Base-by-base conservation (phyloP, 2,888 invertebrate genomes). In the Macaria notata region DNA sequence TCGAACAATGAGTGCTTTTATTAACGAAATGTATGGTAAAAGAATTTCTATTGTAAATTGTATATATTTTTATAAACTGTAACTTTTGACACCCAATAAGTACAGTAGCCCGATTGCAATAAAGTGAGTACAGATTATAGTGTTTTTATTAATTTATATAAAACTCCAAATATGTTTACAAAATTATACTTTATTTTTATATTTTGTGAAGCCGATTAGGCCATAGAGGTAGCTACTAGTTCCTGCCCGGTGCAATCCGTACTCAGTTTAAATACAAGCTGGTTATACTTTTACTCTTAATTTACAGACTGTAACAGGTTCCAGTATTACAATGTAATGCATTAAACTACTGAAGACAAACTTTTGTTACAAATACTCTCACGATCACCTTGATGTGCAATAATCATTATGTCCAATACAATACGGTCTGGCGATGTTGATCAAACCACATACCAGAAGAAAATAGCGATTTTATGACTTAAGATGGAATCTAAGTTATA, bases 1-100 rank as follows among this genome's bases (percentile, higher is more conserved):
- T 81, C 72, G 90, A 90, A 90, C 90, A 90, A 89, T 88, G 87
- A 88, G 90, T 90, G 90, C 88, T 90, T 65, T 89, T 90, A 90
- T 86, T 90, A 89, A 89, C 89, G 84, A 89, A 88, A 89, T 88
- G 88, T 84, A 80, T 83, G 86, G 68, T 74, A 83, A 84, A 84
- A 83, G 81, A 85, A 86, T 83, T 82, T 83, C 79, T 84, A 81
- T 83, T 81, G 83, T 84, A 83, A 86, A 80, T 80, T 57, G 51
- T 54, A 63, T 64, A 66, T 61, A 63, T 59, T 8, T 50, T 69
- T 66, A 63, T 56, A 65, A 68, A 67, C 65, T 63, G 69, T 59
- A 62, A 60, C 50, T 63, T 64, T 63, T 66, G 65, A 53, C 70
- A 62, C 64, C 54, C 55, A 67, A 51, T 60, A 19, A 19, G 19